Conservation (phyloP, 2,888 invertebrate species). For the Ophraella communa region DNA sequence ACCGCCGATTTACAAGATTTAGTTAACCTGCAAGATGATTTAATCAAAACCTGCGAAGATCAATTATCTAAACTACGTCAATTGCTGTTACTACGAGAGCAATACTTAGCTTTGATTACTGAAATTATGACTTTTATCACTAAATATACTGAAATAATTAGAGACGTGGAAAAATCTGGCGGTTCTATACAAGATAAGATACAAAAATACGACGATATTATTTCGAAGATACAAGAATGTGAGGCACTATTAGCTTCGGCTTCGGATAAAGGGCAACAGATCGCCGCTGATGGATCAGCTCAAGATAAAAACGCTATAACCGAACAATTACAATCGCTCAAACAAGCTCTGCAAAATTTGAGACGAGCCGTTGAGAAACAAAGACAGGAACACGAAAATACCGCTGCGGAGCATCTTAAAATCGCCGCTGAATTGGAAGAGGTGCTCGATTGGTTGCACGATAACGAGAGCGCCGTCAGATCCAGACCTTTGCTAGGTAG, state of each 20-base stretch:
- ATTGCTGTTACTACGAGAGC: conserved; percentile 81
- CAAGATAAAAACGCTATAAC: conserved; percentile 87
- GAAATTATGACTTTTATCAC: conserved; percentile 88
- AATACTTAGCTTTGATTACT: conserved; percentile 84
- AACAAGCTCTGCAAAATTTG: conserved; percentile 81
- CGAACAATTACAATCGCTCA: conserved; percentile 84
- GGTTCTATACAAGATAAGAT: conserved; percentile 86
- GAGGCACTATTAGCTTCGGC: conserved; percentile 87
- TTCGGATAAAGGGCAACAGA: conserved; percentile 91
- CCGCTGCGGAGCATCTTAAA: conserved; percentile 87
- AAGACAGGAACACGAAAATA: conserved; percentile 85
- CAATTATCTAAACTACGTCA: conserved; percentile 83
- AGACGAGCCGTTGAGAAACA: conserved; percentile 84
- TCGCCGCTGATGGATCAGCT: conserved; percentile 87
- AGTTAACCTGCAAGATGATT: conserved; percentile 81
- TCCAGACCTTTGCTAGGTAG: conserved; percentile 82
- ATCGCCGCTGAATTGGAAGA: conserved; percentile 82
- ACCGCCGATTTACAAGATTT: conserved; percentile 81
- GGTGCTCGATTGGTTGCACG: conserved; percentile 82
- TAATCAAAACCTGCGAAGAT: conserved; percentile 84
- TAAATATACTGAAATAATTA: conserved; percentile 83
- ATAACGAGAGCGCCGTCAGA: conserved; percentile 80
- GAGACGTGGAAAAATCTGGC: conserved; percentile 84
- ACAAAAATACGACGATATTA: conserved; percentile 84
- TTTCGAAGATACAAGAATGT: conserved; percentile 86